These are phyloP conservation scores for Crioceris asparagi DNA, from an alignment of 2,888 invertebrate species.

Conservation along the genomic window DNA sequence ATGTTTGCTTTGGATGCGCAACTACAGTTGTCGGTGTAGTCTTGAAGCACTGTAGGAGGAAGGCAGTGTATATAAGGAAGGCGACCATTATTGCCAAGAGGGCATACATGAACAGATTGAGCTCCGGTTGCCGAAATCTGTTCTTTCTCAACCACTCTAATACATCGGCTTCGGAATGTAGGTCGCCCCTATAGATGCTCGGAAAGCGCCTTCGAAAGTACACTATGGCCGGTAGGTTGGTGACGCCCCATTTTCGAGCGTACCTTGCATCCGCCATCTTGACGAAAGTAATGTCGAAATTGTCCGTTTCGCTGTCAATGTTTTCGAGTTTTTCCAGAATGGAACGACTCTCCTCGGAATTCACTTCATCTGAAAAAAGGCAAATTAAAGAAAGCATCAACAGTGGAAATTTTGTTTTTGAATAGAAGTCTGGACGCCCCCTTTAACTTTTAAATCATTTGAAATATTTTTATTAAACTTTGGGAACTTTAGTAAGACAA, in stretches of 20 bases:
- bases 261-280: constrained; percentile 88
- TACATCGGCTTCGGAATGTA: constrained; percentile 75
- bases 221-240: constrained; percentile 80
- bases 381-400: too few relatives aligned
- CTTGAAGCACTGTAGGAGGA: constrained; percentile 82
- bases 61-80: constrained; percentile 83
- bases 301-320: constrained; percentile 91
- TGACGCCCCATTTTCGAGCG: constrained; percentile 89
- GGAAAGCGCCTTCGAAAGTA: constrained; percentile 88
- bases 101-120: constrained; percentile 91
- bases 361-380: constrained; percentile 60
- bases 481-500: too few relatives aligned
- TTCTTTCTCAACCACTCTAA: constrained; percentile 89
- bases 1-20: constrained; percentile 51
- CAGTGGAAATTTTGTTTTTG: too few relatives aligned
- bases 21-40: constrained; percentile 52
- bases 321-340: constrained; percentile 80
- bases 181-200: constrained; percentile 75
- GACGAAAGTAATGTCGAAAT: constrained; percentile 87
- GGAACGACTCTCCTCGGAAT: constrained; percentile 67
- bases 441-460: too few relatives aligned
- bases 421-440: too few relatives aligned
- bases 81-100: constrained; percentile 75
- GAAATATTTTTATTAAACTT: too few relatives aligned
- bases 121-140: constrained; percentile 82